A percentile compares a stretch with the other conserved stretches of the same genome.
These are phyloP conservation scores for Danio aesculapii DNA, from an alignment of 2,797 vertebrate species.

Conservation along the genomic window DNA sequence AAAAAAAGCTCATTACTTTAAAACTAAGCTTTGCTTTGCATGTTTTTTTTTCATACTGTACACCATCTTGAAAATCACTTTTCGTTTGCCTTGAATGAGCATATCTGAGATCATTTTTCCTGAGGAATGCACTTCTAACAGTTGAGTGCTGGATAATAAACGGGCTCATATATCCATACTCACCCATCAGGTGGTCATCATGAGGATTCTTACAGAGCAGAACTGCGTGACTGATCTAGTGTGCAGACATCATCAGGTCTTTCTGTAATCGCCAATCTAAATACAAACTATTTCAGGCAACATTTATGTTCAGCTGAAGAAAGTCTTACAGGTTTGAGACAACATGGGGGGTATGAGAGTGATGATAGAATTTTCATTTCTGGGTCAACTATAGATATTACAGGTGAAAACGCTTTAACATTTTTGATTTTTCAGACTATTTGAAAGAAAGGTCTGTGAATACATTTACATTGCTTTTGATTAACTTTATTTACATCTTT, in stretches of 20 bases:
- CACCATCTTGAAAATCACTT: slow-evolving; percentile 50
- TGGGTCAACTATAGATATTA: neutral
- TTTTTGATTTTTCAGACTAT: neutral
- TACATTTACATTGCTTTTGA: too few species aligned
- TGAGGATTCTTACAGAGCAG: slow-evolving; percentile 30
- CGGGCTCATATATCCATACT: slow-evolving; percentile 42
- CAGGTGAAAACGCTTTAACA: neutral
- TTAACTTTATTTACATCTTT: too few species aligned
- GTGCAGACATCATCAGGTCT: slow-evolving; percentile 22
- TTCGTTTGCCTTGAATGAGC: slow-evolving; percentile 45
- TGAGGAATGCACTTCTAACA: slow-evolving; percentile 46
- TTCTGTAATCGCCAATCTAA: slow-evolving; percentile 13
- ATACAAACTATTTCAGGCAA: slow-evolving; percentile 1
- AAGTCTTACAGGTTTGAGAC: neutral
- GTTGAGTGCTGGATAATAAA: slow-evolving; percentile 50
- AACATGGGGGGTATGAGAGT: neutral
- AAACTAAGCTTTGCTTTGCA: slow-evolving; percentile 36
- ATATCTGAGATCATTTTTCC: slow-evolving; percentile 51
- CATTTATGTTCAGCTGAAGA: neutral
- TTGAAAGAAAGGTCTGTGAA: too few species aligned
- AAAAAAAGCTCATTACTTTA: slow-evolving; percentile 32
- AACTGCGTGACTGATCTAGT: slow-evolving; percentile 31
- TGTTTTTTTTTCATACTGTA: slow-evolving; percentile 45
- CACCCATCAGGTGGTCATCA: slow-evolving; percentile 51
- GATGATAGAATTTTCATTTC: neutral